A percentile compares a stretch with the other conserved stretches of the same genome.
Evolutionary conservation across 2,797 vertebrate genomes (phyloP).

Genomic region (Picus viridis): DNA sequence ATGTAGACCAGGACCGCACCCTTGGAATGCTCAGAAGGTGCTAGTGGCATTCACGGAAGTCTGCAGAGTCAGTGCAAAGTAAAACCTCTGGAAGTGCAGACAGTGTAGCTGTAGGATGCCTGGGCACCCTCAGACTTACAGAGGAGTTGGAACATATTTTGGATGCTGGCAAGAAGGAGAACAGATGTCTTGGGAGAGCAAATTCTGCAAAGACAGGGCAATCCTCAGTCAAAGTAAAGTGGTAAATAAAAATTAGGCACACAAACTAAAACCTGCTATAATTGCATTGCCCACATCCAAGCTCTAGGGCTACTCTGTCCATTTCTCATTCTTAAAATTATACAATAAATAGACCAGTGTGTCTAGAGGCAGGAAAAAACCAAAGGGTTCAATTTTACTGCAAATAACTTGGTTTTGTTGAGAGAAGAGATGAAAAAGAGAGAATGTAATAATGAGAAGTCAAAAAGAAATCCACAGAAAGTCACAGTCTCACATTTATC

Average conservation of each 20-base stretch:
- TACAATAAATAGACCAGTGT: not conserved
- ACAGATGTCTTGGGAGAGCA: not conserved
- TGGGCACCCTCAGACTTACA: not conserved
- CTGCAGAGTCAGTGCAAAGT: not conserved
- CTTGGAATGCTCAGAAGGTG: not conserved
- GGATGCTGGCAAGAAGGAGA: not conserved
- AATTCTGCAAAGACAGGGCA: not conserved
- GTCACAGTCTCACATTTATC: not conserved
- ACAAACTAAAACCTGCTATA: not conserved
- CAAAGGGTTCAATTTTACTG: not conserved
- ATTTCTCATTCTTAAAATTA: not conserved
- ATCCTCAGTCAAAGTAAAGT: not conserved
- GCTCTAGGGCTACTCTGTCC: not conserved
- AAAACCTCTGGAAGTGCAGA: not conserved
- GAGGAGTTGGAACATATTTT: not conserved
- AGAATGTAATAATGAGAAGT: not conserved
- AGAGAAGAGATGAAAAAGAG: not conserved
- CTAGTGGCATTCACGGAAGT: not conserved
- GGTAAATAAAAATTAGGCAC: not conserved
- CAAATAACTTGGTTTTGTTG: slow-evolving; percentile 1
- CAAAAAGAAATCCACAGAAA: not conserved
- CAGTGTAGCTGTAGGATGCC: not conserved
- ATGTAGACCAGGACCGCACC: not conserved
- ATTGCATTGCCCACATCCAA: not conserved
- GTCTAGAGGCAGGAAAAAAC: not conserved